These are phyloP conservation scores for Scartelaos histophorus DNA, from an alignment of 2,113 vertebrate species.

Conservation along the genomic window DNA sequence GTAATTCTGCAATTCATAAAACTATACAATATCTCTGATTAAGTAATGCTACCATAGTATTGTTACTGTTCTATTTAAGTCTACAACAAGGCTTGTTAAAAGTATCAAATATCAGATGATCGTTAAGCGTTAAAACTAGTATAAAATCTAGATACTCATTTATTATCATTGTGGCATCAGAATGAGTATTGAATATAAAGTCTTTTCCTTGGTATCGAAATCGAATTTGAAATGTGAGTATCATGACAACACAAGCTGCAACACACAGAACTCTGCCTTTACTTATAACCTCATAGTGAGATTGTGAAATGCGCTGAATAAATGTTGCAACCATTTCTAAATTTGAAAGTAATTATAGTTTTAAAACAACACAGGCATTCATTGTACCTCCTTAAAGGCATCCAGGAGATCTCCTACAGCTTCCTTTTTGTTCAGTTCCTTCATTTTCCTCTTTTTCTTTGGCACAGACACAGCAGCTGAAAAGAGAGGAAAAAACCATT, in stretches of 20 bases:
- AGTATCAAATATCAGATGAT: too few species aligned
- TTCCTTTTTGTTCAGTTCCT: constrained; percentile 95
- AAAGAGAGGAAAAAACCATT: constrained; percentile 9
- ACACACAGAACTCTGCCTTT: not conserved
- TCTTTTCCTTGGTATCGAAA: too few species aligned
- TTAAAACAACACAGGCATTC: not conserved
- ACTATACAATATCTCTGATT: not conserved
- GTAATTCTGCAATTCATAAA: too few species aligned
- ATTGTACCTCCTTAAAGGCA: constrained; percentile 94
- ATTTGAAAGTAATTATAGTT: too few species aligned
- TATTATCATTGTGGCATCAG: too few species aligned
- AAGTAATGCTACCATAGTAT: not conserved
- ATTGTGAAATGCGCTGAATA: not conserved
- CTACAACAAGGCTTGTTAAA: too few species aligned
- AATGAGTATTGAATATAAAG: too few species aligned
- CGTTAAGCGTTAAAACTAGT: too few species aligned
- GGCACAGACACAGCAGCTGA: constrained; percentile 89
- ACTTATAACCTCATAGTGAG: not conserved
- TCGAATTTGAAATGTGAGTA: too few species aligned
- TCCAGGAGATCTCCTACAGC: constrained; percentile 91
- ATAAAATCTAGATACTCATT: too few species aligned
- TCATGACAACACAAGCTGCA: too few species aligned
- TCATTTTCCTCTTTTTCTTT: constrained; percentile 96
- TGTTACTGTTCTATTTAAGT: not conserved
- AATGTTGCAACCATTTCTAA: not conserved